Base-by-base conservation (phyloP, 2,797 vertebrate species). In the Sardinella longiceps region DNA sequence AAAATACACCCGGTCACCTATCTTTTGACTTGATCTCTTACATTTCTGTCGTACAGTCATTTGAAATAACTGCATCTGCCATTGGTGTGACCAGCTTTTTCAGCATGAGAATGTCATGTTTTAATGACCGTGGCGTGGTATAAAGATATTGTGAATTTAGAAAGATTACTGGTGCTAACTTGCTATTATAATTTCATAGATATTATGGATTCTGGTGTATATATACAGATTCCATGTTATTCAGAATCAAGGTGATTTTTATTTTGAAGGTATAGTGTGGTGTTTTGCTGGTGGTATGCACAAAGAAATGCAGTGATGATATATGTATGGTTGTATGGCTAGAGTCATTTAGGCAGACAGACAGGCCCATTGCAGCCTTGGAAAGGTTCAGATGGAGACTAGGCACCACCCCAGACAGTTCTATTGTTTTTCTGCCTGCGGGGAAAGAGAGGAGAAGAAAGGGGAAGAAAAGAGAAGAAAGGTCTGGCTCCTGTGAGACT, bases 351-450 rank as follows among this genome's bases (percentile, higher is more conserved):
- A 23, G 70, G 39, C 0, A 77, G 66, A 23, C 10, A 77, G 43
- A 77, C 20, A 53, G 43, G 70, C 43, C 43, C 11, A 14, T 82
- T 82, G 81, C 81, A 89, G 86, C 84, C 88, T 87, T 84, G 89
- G 39, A n/a, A 51, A 87, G 86, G 88, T 91, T 87, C 60, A 85
- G 81, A 80, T 86, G 43, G 83, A 77, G 87, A 88, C 82, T 80
- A 39, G 80, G 74, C 87, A 20, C 82, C 23, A 33, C 66, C 50
- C 89, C 89, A 92, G 91, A 93, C 86, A 56, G 77, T 23, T 84
- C 90, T 88, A 90, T 93, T 94, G 93, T 95, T 93, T 90, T 93
- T 91, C 87, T 90, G 91, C 94, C 91, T 93, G 94, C 85, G 86
- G 90, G 81, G 86, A 86, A 84, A 91, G 91, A 90, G 91, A 91